Evolutionary conservation across 2,113 vertebrate genomes (phyloP), one percentile per base, ranked within the genome.

Genomic region (Stigmatopora argus): DNA sequence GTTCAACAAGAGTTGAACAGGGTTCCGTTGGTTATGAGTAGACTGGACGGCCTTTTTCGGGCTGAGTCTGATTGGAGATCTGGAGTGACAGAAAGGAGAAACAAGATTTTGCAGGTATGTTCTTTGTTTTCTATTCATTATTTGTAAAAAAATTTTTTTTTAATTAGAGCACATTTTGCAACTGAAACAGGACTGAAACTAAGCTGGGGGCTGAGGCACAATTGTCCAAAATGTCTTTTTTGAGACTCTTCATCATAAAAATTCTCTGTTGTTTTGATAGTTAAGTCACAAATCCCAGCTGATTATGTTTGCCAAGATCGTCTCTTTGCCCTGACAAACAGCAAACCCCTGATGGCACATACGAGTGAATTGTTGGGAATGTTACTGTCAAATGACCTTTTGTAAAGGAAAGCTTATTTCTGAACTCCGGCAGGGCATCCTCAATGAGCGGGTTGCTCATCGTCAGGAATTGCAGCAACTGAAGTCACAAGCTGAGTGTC

Each of bases 41-140:
- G 14, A 0, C 1, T 90, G 12, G 46, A 87, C 9, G 4, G 19
- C 17, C 6, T 88, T 55, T 75, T 89, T 10, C 52, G 41, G 44
- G 18, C 1, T 0, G 79, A 86, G 66, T 38, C 62, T 10, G 31
- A 38, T 0, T 73, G 65, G 17, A 75, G 80, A 14, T 15, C 67
- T 0, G 31, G 62, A 0, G 2, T 65, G 19, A 0, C 10, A 0
- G 52, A 74, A 1, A 46, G n/a, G 21, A 69, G 47, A 34, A 74
- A 17, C 18, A 15, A 2, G 11, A 21, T 18, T 49, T 70, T 81
- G 17, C 52, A 84, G 81, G 90, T 91, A 63, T 23, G 10, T 41
- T 7, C 48, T 14, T 1, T 38, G 13, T 41, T 7, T 52, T 11
- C 1, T 38, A 8, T 47, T 55, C 48, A 11, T 59, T 4, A 7